Percentiles rank a stretch among this genome's conserved stretches.
These are phyloP conservation scores for Platanista minor DNA, from an alignment of 2,113 vertebrate species.

Conservation along the genomic window DNA sequence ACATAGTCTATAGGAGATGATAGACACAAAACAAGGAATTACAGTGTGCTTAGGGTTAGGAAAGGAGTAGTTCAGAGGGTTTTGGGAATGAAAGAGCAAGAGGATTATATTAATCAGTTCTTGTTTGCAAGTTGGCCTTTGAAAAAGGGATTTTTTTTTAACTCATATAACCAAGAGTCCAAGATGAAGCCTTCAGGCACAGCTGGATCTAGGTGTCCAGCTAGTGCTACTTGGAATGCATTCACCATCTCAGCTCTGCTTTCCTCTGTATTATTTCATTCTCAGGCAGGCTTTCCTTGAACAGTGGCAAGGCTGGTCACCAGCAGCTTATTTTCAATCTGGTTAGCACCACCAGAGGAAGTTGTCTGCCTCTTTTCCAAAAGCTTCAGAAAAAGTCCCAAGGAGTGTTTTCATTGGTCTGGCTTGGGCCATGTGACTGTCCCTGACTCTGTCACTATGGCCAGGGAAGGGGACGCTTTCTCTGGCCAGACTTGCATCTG, in stretches of 20 bases:
- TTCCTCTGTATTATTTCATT: not conserved
- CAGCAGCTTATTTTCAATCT: not conserved
- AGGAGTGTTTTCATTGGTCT: not conserved
- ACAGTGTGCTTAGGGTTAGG: not conserved
- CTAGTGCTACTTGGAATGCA: not conserved
- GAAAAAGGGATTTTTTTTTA: not conserved
- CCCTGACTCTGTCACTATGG: not conserved
- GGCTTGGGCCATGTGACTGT: not conserved
- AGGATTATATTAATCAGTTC: not conserved
- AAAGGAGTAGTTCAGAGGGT: not conserved
- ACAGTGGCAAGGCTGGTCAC: not conserved
- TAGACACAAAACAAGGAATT: not conserved
- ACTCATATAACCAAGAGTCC: not conserved
- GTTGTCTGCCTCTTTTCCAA: not conserved
- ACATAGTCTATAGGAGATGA: not conserved
- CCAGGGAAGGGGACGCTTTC: not conserved
- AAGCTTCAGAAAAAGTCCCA: not conserved
- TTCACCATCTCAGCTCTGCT: not conserved
- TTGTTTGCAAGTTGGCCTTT: not conserved
- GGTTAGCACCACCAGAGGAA: not conserved
- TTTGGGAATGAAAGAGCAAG: not conserved
- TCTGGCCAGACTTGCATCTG: not conserved
- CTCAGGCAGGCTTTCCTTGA: not conserved
- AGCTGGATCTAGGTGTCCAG: not conserved
- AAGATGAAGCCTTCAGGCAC: not conserved